A percentile compares a stretch with the other conserved stretches of the same genome.
Conservation (phyloP, 2,797 vertebrate genomes). For the Peromyscus eremicus region DNA sequence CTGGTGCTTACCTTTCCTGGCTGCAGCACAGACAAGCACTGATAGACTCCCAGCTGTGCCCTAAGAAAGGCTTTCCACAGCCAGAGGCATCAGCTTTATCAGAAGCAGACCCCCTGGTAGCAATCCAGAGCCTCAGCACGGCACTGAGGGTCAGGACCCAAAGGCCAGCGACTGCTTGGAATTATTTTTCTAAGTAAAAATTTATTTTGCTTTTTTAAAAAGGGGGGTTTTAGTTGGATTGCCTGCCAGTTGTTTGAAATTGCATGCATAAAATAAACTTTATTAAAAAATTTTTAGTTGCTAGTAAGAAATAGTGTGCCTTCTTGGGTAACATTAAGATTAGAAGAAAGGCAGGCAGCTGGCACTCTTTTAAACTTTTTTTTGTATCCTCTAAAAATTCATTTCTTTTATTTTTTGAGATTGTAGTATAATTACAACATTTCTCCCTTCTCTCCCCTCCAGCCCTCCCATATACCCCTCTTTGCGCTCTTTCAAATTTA, state of each 20-base stretch:
- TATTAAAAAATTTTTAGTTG: not conserved
- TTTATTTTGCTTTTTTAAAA: not conserved
- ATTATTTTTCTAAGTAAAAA: constrained; percentile 37
- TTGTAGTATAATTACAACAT: not conserved
- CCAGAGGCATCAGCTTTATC: not conserved
- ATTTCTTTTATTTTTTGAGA: not conserved
- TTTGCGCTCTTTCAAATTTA: not conserved
- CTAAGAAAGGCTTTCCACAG: not conserved
- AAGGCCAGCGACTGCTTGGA: not conserved
- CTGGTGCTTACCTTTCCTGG: not conserved
- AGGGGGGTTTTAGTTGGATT: not conserved
- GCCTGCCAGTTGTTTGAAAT: constrained; percentile 14
- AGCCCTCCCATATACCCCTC: not conserved
- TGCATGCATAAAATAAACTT: constrained; percentile 33
- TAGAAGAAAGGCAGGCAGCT: not conserved
- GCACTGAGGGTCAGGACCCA: not conserved
- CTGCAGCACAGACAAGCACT: not conserved
- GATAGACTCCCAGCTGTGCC: not conserved
- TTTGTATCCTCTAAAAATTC: not conserved
- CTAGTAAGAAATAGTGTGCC: constrained; percentile 18
- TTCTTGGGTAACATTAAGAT: constrained; percentile 12
- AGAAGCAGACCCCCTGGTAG: not conserved
- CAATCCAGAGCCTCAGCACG: not conserved
- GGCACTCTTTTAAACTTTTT: not conserved
- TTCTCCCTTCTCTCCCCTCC: not conserved